phyloP scores from a whole-genome alignment of 1,140 invertebrate species.

The Zophobas atratus region DNA sequence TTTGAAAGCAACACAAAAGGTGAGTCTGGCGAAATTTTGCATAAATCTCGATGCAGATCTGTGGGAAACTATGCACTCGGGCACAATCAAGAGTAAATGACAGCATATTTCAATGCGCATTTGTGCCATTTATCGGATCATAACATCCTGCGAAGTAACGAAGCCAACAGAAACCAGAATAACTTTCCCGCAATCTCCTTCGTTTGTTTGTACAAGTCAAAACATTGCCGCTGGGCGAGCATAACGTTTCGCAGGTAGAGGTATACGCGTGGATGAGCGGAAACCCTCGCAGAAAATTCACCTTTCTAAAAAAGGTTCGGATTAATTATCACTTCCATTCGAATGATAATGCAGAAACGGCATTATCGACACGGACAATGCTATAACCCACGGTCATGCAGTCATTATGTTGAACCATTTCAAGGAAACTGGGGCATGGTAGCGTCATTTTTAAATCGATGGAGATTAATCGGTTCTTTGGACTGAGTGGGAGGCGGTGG shows the following conservation, averaged over 20 bases:
- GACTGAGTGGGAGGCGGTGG: constrained; percentile 14
- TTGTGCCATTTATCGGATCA: constrained; percentile 14
- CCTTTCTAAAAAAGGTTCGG: constrained; percentile 30
- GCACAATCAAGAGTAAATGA: neutral
- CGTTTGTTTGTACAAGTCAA: constrained; percentile 20
- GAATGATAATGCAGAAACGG: constrained; percentile 6
- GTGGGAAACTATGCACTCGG: neutral
- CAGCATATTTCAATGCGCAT: neutral
- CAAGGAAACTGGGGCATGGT: constrained; percentile 23
- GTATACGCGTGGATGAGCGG: neutral
- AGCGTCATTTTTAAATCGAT: neutral
- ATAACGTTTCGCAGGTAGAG: constrained; percentile 17
- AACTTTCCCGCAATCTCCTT: constrained; percentile 25
- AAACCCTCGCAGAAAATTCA: constrained; percentile 3
- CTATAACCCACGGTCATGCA: constrained; percentile 19
- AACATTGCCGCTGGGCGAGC: constrained; percentile 11
- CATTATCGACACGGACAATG: constrained; percentile 10
- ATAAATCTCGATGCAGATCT: neutral
- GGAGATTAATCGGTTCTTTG: constrained; percentile 15
- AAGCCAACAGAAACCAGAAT: constrained; percentile 8
- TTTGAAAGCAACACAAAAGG: constrained; percentile 6
- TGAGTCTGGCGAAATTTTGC: constrained; percentile 15
- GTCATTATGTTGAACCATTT: constrained; percentile 3
- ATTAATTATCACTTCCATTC: neutral
- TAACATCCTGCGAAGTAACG: constrained; percentile 16